Evolutionary conservation across 1,140 invertebrate genomes (phyloP).

Genomic region (Zaprionus gabonicus): DNA sequence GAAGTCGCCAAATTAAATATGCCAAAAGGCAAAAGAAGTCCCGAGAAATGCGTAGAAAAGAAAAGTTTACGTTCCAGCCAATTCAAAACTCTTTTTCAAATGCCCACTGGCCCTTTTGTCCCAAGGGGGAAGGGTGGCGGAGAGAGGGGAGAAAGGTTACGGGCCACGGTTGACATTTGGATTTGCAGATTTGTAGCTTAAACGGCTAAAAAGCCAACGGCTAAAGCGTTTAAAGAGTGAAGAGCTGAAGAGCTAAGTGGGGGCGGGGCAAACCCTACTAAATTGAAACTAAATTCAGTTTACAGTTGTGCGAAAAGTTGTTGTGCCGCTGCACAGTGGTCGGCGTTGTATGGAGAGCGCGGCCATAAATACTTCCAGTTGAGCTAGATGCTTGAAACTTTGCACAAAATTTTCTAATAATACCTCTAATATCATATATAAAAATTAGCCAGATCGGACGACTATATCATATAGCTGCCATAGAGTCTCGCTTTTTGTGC

Average conservation of each 20-base stretch:
- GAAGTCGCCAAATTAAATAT: conserved; percentile 78
- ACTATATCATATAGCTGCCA: too few relatives aligned
- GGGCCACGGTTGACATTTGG: conserved; percentile 34
- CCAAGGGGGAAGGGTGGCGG: not conserved
- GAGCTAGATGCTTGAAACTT: too few relatives aligned
- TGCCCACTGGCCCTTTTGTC: conserved; percentile 8
- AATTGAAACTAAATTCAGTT: conserved; percentile 78
- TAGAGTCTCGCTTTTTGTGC: too few relatives aligned
- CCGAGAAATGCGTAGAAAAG: conserved; percentile 58
- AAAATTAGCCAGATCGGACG: too few relatives aligned
- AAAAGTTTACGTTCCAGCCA: conserved; percentile 63
- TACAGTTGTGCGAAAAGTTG: conserved; percentile 62
- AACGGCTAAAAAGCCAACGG: conserved; percentile 51
- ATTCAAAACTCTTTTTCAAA: conserved; percentile 59
- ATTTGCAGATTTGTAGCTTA: conserved; percentile 55
- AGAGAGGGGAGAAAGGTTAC: conserved; percentile 19
- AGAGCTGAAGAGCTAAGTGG: too few relatives aligned
- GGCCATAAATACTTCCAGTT: too few relatives aligned
- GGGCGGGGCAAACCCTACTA: conserved; percentile 26
- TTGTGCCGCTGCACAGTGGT: too few relatives aligned
- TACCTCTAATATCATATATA: too few relatives aligned
- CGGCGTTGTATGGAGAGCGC: too few relatives aligned
- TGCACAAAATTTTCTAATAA: too few relatives aligned
- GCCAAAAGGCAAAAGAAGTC: conserved; percentile 68
- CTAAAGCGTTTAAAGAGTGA: conserved; percentile 19